A percentile compares a stretch with the other conserved stretches of the same genome.
Evolutionary conservation across 2,888 invertebrate species (phyloP).

Genomic region (Acronicta alni): DNA sequence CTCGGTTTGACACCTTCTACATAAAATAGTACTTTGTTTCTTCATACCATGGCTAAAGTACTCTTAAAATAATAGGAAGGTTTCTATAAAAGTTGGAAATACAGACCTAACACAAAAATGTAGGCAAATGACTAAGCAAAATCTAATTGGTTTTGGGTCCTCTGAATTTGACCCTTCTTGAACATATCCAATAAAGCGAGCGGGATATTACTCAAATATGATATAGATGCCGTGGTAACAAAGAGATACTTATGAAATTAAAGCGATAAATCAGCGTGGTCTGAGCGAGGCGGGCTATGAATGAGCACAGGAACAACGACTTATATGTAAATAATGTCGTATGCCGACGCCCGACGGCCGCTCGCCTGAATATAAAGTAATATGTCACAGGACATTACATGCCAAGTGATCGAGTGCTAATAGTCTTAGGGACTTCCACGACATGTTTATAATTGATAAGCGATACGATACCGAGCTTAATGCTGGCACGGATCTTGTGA

Average conservation of each 20-base stretch:
- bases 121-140: slow-evolving; percentile 44
- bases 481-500: background rate
- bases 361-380: slow-evolving; percentile 81
- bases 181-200: slow-evolving; percentile 74
- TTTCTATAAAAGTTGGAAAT: slow-evolving; percentile 6
- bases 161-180: slow-evolving; percentile 67
- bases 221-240: slow-evolving; percentile 83
- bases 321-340: slow-evolving; percentile 87
- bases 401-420: slow-evolving; percentile 71
- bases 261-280: slow-evolving; percentile 85
- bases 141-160: slow-evolving; percentile 64
- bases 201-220: slow-evolving; percentile 79
- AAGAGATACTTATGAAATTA: slow-evolving; percentile 89
- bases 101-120: slow-evolving; percentile 28
- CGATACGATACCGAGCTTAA: slow-evolving; percentile 16
- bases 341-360: slow-evolving; percentile 71
- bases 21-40: too few relatives aligned
- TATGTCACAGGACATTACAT: slow-evolving; percentile 76
- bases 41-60: background rate
- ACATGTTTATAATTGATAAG: slow-evolving; percentile 51
- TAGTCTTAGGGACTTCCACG: slow-evolving; percentile 61
- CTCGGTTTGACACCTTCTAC: background rate
- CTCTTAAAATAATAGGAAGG: background rate
- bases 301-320: slow-evolving; percentile 84
- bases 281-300: slow-evolving; percentile 77